Percentiles rank a stretch among this genome's conserved stretches.
Evolutionary conservation across 2,888 invertebrate genomes (phyloP).

Genomic region (Salpingus planirostris): DNA sequence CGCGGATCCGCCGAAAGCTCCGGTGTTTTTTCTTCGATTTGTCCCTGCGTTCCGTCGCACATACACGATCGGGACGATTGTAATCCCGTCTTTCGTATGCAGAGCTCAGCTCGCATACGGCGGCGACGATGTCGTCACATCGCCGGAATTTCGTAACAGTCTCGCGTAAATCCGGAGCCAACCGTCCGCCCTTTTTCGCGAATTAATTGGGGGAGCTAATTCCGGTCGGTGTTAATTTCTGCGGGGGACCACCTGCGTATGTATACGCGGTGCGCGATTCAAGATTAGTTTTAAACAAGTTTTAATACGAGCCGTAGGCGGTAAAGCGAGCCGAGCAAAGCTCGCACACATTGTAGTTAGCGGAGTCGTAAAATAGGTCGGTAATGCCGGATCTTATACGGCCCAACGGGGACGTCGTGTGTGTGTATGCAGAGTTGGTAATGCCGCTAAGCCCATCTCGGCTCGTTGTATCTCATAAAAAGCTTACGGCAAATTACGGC

Average conservation of each 20-base stretch:
- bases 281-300: slow-evolving; percentile 17
- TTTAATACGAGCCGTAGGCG: slow-evolving; percentile 16
- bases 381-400: slow-evolving; percentile 22
- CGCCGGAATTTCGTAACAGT: too few species aligned
- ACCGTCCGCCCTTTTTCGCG: too few species aligned
- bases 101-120: too few species aligned
- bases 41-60: too few species aligned
- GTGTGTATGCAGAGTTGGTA: slow-evolving; percentile 27
- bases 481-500: slow-evolving; percentile 19
- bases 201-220: too few species aligned
- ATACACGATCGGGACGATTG: too few species aligned
- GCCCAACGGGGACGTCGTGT: slow-evolving; percentile 22
- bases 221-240: too few species aligned
- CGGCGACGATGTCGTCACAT: too few species aligned
- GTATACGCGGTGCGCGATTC: slow-evolving; percentile 7
- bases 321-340: slow-evolving; percentile 12
- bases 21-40: too few species aligned
- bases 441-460: slow-evolving; percentile 25
- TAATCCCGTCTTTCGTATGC: too few species aligned
- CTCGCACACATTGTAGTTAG: slow-evolving; percentile 15
- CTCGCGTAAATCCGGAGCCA: too few species aligned
- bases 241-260: slow-evolving; percentile 3
- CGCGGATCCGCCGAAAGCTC: too few species aligned
- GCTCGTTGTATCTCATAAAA: slow-evolving; percentile 17
- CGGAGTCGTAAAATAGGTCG: slow-evolving; percentile 18